Conservation (phyloP, 2,888 invertebrate species). For the Nudaria mundana region DNA sequence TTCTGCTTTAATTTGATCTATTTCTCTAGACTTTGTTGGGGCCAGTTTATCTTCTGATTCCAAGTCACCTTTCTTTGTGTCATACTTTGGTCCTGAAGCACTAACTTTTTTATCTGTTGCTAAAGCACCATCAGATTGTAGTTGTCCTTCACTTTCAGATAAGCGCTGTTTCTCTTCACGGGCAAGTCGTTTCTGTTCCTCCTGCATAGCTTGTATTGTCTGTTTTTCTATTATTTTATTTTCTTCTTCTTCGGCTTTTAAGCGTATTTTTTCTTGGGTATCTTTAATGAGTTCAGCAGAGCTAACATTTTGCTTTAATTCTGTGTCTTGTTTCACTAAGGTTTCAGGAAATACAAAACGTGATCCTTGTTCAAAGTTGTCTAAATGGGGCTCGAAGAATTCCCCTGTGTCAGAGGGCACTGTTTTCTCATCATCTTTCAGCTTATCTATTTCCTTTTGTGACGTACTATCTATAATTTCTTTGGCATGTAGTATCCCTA, state of each 20-base stretch:
- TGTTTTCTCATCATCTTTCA: not conserved
- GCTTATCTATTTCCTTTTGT: not conserved
- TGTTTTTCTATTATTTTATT: not conserved
- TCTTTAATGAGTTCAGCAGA: conserved; percentile 2
- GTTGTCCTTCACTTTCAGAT: not conserved
- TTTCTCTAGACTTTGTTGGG: not conserved
- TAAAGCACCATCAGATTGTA: not conserved
- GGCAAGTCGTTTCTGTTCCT: not conserved
- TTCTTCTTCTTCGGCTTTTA: not conserved
- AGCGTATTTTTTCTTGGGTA: conserved; percentile 1
- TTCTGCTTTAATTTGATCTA: not conserved
- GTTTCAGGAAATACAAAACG: not conserved
- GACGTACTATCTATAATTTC: not conserved
- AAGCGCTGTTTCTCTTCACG: conserved; percentile 3
- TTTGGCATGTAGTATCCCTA: not conserved
- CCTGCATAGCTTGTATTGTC: not conserved
- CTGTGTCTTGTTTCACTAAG: not conserved
- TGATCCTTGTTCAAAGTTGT: no score
- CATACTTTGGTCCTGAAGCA: not conserved
- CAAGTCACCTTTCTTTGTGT: not conserved
- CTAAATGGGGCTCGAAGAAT: not conserved
- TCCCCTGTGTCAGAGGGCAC: not conserved
- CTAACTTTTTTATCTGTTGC: not conserved
- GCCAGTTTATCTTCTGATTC: not conserved
- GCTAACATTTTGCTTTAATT: not conserved